Base-by-base conservation (phyloP, 2,888 invertebrate species). In the Troilus luridus region DNA sequence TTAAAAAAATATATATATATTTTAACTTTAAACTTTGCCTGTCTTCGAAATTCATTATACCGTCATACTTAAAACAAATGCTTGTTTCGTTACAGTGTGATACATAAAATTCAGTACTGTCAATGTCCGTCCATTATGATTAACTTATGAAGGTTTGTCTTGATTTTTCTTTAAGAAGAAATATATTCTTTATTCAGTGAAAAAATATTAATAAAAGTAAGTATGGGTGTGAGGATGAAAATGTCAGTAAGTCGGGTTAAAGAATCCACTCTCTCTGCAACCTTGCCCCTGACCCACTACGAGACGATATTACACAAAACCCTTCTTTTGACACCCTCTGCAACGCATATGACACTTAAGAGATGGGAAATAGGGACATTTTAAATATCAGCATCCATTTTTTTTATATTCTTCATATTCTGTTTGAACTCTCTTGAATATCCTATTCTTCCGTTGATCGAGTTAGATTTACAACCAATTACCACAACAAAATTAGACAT, bases 261-360 rank as follows among this genome's bases (percentile, higher is more conserved):
- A 67, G 72, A 77, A 77, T 77, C 41, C 27, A 77, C 27, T 77
- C 72, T 77, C 72, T 41, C 72, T 19, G 41, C 27, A 77, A 77
- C 41, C 72, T 41, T 41, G 72, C 8, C 72, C 72, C 8, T 41
- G 72, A 77, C 72, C 72, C 72, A 77, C 27, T 77, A 41, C 41
- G 27, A 77, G 27, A 41, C 41, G 19, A 41, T 8, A 77, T 77
- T 77, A 41, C 72, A 77, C 27, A 77, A 41, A 77, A 77, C 41
- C 0, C 41, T 77, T 27, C 14, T 24, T 67, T 67, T 1, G 9
- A 41, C 72, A n/a, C 14, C 21, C 64, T 21, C 21, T 6, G 24
- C 3, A 12, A 17, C 24, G 17, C 72, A 41, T 19, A 41, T 77
- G 12, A 17, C 41, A 19, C 9, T 77, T 41, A 19, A 27, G 67